Percentiles rank a stretch among this genome's conserved stretches.
Conservation (phyloP, 2,797 vertebrate genomes). For the Urophycis tenuis region DNA sequence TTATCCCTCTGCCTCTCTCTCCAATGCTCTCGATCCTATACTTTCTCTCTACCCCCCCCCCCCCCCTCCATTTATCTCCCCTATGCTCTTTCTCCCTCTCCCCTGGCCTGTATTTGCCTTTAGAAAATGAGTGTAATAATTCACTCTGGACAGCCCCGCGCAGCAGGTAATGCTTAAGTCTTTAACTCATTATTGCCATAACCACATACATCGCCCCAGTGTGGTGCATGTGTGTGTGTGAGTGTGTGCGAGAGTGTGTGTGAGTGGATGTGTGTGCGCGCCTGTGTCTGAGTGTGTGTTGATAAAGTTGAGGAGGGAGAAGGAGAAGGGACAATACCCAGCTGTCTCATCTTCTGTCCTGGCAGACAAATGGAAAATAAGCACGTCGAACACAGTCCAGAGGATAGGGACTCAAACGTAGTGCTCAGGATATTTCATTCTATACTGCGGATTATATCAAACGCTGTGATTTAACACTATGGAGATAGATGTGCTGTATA, state of each 20-base stretch:
- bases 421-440: neutral
- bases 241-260: constrained; percentile 7
- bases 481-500: neutral
- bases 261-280: constrained; percentile 10
- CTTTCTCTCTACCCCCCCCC: constrained; percentile 25
- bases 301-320: neutral
- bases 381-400: neutral
- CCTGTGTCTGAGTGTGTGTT: constrained; percentile 11
- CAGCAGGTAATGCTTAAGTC: constrained; percentile 59
- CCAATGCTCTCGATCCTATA: no score
- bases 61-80: constrained; percentile 25
- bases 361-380: neutral
- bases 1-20: neutral
- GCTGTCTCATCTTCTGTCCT: constrained; percentile 17
- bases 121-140: constrained; percentile 64
- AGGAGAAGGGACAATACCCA: constrained; percentile 11
- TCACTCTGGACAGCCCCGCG: constrained; percentile 57
- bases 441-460: neutral
- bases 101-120: constrained; percentile 58
- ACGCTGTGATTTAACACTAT: neutral
- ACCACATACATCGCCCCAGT: constrained; percentile 20
- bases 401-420: neutral
- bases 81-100: constrained; percentile 23
- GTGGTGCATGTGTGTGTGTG: constrained; percentile 18
- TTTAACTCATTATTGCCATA: constrained; percentile 48